A percentile compares a stretch with the other conserved stretches of the same genome.
Evolutionary conservation across 1,140 invertebrate species (phyloP).

Genomic region (Microplitis mediator): DNA sequence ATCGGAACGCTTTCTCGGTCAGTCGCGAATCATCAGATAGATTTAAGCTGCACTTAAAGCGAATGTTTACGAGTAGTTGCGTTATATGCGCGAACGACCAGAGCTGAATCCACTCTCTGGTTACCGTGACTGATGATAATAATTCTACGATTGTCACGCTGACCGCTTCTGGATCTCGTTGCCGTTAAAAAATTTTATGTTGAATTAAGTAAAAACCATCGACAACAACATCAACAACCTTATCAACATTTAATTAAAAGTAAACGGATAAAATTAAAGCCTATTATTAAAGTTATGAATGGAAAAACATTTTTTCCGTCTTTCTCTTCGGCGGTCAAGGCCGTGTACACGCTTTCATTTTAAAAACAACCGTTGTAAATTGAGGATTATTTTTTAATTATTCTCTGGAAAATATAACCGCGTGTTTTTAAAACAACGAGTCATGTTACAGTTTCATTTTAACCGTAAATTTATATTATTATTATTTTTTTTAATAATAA

Average conservation of each 20-base stretch:
- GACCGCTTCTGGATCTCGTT: neutral
- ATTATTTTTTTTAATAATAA: no score
- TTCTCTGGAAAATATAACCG: neutral
- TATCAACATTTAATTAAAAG: no score
- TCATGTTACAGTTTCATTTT: neutral
- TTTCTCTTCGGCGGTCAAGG: constrained; percentile 5
- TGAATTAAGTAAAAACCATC: neutral
- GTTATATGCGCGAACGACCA: constrained; percentile 2
- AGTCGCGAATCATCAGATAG: constrained; percentile 4
- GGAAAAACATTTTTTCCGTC: neutral
- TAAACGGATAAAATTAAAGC: no score
- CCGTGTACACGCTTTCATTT: constrained; percentile 3
- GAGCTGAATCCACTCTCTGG: no score
- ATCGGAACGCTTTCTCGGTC: constrained; percentile 15
- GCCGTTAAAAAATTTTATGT: neutral
- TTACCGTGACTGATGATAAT: constrained; percentile 12
- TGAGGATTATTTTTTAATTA: neutral
- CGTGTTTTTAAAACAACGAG: no score
- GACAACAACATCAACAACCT: no score
- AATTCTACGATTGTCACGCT: constrained; percentile 5
- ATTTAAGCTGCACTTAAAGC: constrained; percentile 4
- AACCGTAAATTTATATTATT: neutral
- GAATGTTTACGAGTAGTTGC: neutral
- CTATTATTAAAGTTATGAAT: neutral
- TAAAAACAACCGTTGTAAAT: constrained; percentile 10